A percentile compares a stretch with the other conserved stretches of the same genome.
These are phyloP conservation scores for Eumaeus atala DNA, from an alignment of 1,140 invertebrate genomes.

Conservation along the genomic window DNA sequence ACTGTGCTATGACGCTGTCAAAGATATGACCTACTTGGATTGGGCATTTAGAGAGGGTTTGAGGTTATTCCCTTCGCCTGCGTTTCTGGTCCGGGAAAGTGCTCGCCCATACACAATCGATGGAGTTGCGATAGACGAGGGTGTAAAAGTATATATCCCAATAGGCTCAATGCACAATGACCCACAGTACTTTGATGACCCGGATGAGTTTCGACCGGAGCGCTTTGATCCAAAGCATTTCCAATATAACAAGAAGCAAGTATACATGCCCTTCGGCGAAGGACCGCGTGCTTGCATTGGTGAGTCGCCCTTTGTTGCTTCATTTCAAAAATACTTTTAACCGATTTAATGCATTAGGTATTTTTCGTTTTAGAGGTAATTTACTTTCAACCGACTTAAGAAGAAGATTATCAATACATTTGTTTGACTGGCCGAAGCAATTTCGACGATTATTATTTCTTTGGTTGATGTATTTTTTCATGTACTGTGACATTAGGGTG, in stretches of 20 bases:
- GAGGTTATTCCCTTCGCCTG: slow-evolving; percentile 57
- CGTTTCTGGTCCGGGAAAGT: slow-evolving; percentile 53
- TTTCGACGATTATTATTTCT: too few relatives aligned
- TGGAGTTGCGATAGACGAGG: slow-evolving; percentile 48
- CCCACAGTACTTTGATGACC: slow-evolving; percentile 70
- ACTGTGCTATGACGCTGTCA: slow-evolving; percentile 55
- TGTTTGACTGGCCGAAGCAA: too few relatives aligned
- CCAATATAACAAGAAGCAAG: slow-evolving; percentile 47
- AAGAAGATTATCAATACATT: too few relatives aligned
- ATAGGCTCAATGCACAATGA: slow-evolving; percentile 73
- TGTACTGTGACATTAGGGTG: too few relatives aligned
- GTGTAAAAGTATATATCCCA: slow-evolving; percentile 47
- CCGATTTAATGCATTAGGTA: too few relatives aligned
- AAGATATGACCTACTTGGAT: slow-evolving; percentile 61
- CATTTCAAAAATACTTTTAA: too few relatives aligned
- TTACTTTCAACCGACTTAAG: too few relatives aligned
- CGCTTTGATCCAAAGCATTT: slow-evolving; percentile 65
- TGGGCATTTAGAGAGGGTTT: slow-evolving; percentile 65
- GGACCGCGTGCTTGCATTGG: slow-evolving; percentile 49
- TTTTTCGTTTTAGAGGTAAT: too few relatives aligned
- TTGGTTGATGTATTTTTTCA: too few relatives aligned
- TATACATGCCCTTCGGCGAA: slow-evolving; percentile 45
- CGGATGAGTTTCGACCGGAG: slow-evolving; percentile 75
- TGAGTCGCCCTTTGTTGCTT: slow-evolving; percentile 17
- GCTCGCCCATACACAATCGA: slow-evolving; percentile 58